Percentiles rank a stretch among this genome's conserved stretches.
These are phyloP conservation scores for Morus bassanus DNA, from an alignment of 2,797 vertebrate species.

Conservation along the genomic window DNA sequence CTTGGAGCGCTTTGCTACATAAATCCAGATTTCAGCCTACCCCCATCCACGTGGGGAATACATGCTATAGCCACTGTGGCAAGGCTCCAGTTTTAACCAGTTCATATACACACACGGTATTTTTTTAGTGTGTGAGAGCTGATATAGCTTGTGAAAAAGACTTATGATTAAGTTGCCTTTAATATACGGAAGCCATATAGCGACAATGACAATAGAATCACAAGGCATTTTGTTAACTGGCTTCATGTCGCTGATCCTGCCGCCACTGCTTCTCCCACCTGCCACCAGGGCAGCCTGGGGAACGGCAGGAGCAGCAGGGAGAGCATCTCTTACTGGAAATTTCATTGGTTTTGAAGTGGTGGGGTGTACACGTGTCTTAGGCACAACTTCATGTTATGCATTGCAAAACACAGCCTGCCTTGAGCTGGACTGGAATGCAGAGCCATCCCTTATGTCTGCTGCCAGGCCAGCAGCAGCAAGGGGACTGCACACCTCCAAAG, in stretches of 20 bases:
- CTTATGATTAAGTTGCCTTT: neutral
- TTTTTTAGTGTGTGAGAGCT: neutral
- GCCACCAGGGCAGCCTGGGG: neutral
- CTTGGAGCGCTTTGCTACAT: neutral
- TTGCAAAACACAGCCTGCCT: neutral
- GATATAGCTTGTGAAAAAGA: neutral
- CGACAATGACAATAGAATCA: neutral
- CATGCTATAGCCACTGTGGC: neutral
- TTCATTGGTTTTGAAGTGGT: neutral
- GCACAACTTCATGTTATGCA: neutral
- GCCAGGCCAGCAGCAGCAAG: neutral
- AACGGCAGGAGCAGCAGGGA: neutral
- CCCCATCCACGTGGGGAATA: neutral
- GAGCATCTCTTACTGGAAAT: neutral
- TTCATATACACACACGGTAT: neutral
- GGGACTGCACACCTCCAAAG: neutral
- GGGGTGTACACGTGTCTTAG: neutral
- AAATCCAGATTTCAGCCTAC: neutral
- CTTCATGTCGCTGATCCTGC: neutral
- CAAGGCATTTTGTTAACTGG: neutral
- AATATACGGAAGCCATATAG: neutral
- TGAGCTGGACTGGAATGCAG: neutral
- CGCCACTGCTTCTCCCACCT: neutral
- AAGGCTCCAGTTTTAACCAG: neutral
- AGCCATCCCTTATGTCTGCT: accelerated